These are phyloP conservation scores for Circaetus cinerascens DNA, from an alignment of 2,113 vertebrate genomes.

Conservation along the genomic window DNA sequence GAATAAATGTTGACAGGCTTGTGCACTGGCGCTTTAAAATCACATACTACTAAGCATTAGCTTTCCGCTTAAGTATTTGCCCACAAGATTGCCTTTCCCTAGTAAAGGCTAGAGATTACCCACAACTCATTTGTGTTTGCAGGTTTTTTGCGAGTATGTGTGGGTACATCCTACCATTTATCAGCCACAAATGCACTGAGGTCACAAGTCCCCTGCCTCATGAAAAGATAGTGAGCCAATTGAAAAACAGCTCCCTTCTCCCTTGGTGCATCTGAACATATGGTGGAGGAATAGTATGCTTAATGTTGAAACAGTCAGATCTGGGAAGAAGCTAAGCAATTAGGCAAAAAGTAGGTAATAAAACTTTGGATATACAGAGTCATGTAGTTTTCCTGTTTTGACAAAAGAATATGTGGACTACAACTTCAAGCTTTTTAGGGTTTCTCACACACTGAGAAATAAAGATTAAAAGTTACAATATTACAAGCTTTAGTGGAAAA, in stretches of 20 bases:
- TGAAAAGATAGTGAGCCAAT: constrained; percentile 29
- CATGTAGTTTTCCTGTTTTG: background rate
- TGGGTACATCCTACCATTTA: constrained; percentile 23
- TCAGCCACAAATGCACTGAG: constrained; percentile 6
- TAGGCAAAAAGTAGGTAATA: constrained; percentile 14
- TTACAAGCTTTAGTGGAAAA: background rate
- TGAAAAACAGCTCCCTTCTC: constrained; percentile 2
- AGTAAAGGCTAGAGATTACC: constrained; percentile 28
- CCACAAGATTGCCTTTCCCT: constrained; percentile 27
- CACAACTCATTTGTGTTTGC: constrained; percentile 6
- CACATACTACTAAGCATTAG: constrained; percentile 29
- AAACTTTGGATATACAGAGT: background rate
- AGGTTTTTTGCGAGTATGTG: constrained; percentile 12
- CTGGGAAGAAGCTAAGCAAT: constrained; percentile 16
- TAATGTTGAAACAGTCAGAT: constrained; percentile 42
- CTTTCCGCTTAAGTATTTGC: constrained; percentile 38
- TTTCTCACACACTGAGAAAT: background rate
- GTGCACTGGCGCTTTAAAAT: constrained; percentile 11
- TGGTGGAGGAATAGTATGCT: background rate
- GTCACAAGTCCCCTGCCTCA: constrained; percentile 48
- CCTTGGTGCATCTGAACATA: background rate
- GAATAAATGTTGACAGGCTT: constrained; percentile 47
- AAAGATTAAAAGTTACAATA: background rate
- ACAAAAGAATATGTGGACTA: background rate
- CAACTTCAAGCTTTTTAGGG: background rate